Conservation (phyloP, 2,113 vertebrate species). For the Coregonus clupeaformis region DNA sequence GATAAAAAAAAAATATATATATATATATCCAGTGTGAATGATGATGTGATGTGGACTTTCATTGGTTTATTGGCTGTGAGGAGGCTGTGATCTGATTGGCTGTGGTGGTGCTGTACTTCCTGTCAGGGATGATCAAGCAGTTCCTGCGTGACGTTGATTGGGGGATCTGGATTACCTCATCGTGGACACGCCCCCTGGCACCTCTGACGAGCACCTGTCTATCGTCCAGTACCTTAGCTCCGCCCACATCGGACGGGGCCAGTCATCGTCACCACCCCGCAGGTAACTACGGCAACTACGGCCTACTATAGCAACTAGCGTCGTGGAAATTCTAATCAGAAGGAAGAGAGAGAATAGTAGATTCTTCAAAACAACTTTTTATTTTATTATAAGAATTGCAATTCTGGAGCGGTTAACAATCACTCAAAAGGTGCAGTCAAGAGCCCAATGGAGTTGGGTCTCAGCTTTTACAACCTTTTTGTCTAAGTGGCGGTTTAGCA, state of each 20-base stretch:
- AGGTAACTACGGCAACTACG: slow-evolving; percentile 69
- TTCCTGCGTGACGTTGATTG: slow-evolving; percentile 96
- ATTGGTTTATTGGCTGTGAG: background rate
- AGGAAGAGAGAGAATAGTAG: too few relatives aligned
- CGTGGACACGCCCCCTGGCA: slow-evolving; percentile 92
- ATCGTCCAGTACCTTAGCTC: slow-evolving; percentile 88
- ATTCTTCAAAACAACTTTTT: too few relatives aligned
- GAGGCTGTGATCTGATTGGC: background rate
- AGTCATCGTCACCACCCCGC: slow-evolving; percentile 92
- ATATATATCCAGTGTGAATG: too few relatives aligned
- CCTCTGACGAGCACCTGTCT: slow-evolving; percentile 92
- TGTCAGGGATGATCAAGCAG: slow-evolving; percentile 94
- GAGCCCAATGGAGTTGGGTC: too few relatives aligned
- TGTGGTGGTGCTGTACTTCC: background rate
- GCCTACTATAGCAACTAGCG: too few relatives aligned
- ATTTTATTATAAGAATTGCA: too few relatives aligned
- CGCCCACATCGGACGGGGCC: slow-evolving; percentile 79
- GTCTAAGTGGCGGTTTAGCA: too few relatives aligned
- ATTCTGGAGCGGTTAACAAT: too few relatives aligned
- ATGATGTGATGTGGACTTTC: background rate
- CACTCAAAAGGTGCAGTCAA: too few relatives aligned
- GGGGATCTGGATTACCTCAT: slow-evolving; percentile 92
- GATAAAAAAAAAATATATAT: too few relatives aligned
- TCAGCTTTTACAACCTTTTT: too few relatives aligned
- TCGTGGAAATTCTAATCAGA: too few relatives aligned